Base-by-base conservation (phyloP, 2,888 invertebrate species). In the Sussaba pulchella region DNA sequence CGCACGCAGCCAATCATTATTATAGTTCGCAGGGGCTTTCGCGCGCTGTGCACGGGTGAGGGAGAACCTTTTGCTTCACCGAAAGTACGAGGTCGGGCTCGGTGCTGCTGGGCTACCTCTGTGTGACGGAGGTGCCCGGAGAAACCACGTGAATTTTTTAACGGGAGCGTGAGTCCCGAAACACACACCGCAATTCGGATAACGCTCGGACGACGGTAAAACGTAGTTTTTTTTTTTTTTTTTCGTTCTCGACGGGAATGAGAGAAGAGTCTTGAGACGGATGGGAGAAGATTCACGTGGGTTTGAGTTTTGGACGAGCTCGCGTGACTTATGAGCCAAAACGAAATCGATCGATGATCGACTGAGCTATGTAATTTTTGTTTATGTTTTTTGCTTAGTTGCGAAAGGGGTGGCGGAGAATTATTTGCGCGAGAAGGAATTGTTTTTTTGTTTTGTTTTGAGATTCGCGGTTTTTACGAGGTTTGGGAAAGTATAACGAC, bases 1-100 rank as follows among this genome's bases (percentile, higher is more conserved):
- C 84, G 82, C 84, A 86, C 86, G 74, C 79, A 78, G 77, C 70
- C 82, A 72, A 67, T 81, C 61, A 66, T 70, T 66, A 52, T 31
- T 14, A 21, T 31, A 45, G 70, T 31, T 43, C 14, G 59, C 21
- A 31, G 21, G 41, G 4, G 45, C 14, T 8, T 43, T 41, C 12
- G 54, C 31, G n/a, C 31, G 63, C 12, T 31, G 54, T 50, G 50
- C 36, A 50, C 47, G 66, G 12, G 63, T 17, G 19, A 21, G 31
- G 24, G 26, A 6, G n/a, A 57, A 14, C 9, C 36, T 57, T 57
- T 61, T 21, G 12, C 39, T 19, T 21, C n/a, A 19, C 39, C 19
- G 21, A 39, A 36, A 14, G 1, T 57, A 36, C n/a, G 21, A 9
- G 17, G 57, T 2, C 17, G 31, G 31, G 14, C n/a, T n/a, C n/a